Evolutionary conservation across 2,797 vertebrate genomes (phyloP).

Genomic region (Cryptoblepharus egeriae): DNA sequence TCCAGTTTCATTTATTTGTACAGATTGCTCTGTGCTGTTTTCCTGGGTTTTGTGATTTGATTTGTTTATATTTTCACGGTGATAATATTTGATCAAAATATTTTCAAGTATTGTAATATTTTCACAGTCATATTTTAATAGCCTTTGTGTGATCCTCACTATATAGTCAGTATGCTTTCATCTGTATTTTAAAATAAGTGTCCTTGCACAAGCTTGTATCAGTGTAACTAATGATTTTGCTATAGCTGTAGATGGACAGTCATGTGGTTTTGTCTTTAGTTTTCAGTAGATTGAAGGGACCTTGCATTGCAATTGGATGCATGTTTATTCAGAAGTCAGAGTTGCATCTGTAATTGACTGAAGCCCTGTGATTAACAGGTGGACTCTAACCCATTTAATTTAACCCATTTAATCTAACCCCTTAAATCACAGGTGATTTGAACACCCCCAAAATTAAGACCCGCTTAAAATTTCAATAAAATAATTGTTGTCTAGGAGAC

Average conservation of each 20-base stretch:
- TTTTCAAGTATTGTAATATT: no score
- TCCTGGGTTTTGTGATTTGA: background rate
- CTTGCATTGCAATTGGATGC: no score
- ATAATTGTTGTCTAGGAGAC: background rate
- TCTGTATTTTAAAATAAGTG: background rate
- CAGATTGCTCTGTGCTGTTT: background rate
- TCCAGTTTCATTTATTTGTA: background rate
- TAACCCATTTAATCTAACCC: background rate
- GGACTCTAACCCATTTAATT: background rate
- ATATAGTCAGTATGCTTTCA: background rate
- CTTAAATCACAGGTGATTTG: background rate
- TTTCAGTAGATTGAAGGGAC: background rate
- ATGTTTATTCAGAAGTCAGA: no score
- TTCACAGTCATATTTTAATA: background rate
- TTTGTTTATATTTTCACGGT: background rate
- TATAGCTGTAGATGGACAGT: background rate
- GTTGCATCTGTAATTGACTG: background rate
- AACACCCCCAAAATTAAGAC: background rate
- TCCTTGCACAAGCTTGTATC: background rate
- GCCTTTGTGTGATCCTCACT: background rate
- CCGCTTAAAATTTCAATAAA: background rate
- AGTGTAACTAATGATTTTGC: background rate
- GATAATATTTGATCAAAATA: background rate
- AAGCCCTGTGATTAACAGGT: background rate
- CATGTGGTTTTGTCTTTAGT: background rate